phyloP scores from a whole-genome alignment of 2,797 vertebrate genomes.

The Pampus argenteus region DNA sequence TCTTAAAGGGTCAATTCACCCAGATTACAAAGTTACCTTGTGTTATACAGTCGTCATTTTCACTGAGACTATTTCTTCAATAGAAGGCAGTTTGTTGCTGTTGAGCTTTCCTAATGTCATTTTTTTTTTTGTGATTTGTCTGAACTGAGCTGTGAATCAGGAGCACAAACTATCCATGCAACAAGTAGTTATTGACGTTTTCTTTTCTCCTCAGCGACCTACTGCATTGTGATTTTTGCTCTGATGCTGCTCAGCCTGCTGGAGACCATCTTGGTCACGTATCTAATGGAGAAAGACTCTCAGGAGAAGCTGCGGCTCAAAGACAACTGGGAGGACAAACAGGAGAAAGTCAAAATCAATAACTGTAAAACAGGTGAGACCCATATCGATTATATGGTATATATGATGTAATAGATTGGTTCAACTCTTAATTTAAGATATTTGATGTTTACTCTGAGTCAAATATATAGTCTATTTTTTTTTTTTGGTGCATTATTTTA shows the following conservation, averaged over 20 bases:
- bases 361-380: conserved; percentile 37
- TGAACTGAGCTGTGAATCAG: not conserved
- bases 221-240: conserved; percentile 86
- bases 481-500: too few species aligned
- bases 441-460: too few species aligned
- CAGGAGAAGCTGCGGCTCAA: not conserved
- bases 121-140: too few species aligned
- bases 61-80: too few species aligned
- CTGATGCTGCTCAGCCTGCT: conserved; percentile 86
- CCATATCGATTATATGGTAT: not conserved
- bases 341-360: not conserved
- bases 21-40: too few species aligned
- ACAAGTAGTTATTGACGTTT: not conserved
- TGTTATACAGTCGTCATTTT: too few species aligned
- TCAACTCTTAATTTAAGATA: too few species aligned
- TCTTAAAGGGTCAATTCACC: too few species aligned
- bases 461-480: too few species aligned
- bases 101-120: too few species aligned
- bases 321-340: not conserved
- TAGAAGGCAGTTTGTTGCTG: too few species aligned
- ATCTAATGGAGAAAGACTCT: conserved; percentile 74
- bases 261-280: conserved; percentile 83
- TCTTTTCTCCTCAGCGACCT: conserved; percentile 76
- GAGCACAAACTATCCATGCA: not conserved
- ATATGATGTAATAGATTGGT: too few species aligned